phyloP scores from a whole-genome alignment of 1,140 invertebrate genomes.

The Heterodera carotae region DNA sequence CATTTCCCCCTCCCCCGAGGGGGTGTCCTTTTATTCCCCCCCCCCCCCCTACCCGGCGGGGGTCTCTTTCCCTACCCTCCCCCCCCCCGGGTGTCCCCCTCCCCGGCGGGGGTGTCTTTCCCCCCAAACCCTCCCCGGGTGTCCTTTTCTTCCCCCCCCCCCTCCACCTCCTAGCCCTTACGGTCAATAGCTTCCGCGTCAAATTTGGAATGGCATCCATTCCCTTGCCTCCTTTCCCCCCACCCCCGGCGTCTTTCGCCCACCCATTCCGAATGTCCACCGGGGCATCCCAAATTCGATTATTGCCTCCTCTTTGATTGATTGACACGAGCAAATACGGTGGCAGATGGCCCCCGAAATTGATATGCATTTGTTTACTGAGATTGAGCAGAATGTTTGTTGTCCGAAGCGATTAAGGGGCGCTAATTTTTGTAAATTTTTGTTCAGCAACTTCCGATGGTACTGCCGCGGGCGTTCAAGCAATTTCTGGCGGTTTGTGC shows the following conservation, averaged over 20 bases:
- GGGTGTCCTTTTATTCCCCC: not conserved
- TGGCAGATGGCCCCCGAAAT: conserved; percentile 21
- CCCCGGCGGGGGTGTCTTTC: not conserved
- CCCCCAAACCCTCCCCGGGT: too few species aligned
- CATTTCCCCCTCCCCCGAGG: not conserved
- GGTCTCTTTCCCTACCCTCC: not conserved
- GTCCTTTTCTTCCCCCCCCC: not conserved
- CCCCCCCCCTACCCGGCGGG: too few species aligned
- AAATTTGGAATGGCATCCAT: not conserved
- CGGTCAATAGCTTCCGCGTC: not conserved
- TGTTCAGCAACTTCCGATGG: conserved; percentile 28
- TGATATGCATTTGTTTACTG: not conserved
- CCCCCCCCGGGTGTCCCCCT: too few species aligned
- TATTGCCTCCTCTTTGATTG: conserved; percentile 12
- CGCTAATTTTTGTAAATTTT: not conserved
- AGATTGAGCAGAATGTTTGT: not conserved
- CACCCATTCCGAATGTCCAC: not conserved
- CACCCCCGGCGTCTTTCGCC: too few species aligned
- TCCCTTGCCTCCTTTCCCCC: too few species aligned
- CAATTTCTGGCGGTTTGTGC: conserved; percentile 23
- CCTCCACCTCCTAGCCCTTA: not conserved
- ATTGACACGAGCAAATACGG: conserved; percentile 15
- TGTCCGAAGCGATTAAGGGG: too few species aligned
- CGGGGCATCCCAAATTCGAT: conserved; percentile 10
- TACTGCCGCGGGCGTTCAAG: conserved; percentile 7